Evolutionary conservation across 2,888 invertebrate species (phyloP), one percentile per base, ranked within the genome.

Genomic region (Plagodis pulveraria): DNA sequence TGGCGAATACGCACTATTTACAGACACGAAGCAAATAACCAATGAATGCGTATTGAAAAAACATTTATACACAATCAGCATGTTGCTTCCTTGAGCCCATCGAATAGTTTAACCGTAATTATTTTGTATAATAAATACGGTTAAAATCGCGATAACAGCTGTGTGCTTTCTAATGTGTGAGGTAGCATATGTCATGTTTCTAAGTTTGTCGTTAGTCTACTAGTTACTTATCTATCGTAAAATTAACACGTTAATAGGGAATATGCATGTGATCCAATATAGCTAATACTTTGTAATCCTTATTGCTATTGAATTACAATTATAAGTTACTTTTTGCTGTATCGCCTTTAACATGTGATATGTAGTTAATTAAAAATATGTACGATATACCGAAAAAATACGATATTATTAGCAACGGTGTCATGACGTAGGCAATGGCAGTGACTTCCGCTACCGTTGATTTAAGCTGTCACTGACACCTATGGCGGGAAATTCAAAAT

Each of bases 101-200:
- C 47, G n/a, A 35, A 48, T 10, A 2, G 4, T 48, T 48, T 48
- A 36, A 52, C 52, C 52, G 36, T 38, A 32, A 32, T 55, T 12
- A 54, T 35, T 33, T 22, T 42, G 10, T 5, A n/a, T 38, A 56
- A 47, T 50, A 7, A 36, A 41, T 40, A 50, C 40, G 56, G 50
- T 51, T 34, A 44, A 41, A 51, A 22, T 41, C 35, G 35, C 48
- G 44, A 49, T 35, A 49, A 59, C 59, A 34, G 12, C 59, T 51
- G 55, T 51, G 54, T 59, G 59, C 58, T 55, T 51, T 59, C 59
- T 59, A 59, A 55, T 34, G 44, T 49, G 38, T 55, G 55, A 55
- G 55, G 55, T 55, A 55, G 55, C 48, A 49, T 7, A 32, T 55
- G 55, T 55, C 38, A 38, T 11, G 22, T 49, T 38, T 32, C 22